Conservation (phyloP, 2,113 vertebrate species). For the Spilogale gracilis region DNA sequence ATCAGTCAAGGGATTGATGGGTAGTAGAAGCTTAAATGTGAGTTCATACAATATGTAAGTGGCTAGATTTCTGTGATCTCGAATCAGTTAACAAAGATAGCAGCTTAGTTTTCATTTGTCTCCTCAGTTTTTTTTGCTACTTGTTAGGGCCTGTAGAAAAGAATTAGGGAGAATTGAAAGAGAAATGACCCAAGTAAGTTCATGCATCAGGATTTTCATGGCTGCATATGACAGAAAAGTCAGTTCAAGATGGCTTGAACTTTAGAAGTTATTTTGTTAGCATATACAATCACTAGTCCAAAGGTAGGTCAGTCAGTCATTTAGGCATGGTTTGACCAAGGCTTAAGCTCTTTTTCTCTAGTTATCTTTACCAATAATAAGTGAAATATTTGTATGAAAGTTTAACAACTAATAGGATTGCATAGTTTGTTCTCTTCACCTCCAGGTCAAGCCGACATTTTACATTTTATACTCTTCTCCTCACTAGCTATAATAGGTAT, state of each 20-base stretch:
- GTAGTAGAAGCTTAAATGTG: neutral
- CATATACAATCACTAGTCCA: neutral
- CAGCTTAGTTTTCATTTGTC: neutral
- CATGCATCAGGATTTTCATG: neutral
- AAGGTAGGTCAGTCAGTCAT: neutral
- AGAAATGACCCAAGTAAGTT: conserved; percentile 10
- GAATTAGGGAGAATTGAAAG: neutral
- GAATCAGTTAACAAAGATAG: conserved; percentile 40
- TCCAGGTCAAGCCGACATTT: neutral
- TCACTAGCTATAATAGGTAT: neutral
- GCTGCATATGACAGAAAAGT: neutral
- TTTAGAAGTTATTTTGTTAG: neutral
- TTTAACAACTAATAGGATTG: neutral
- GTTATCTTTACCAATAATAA: conserved; percentile 11
- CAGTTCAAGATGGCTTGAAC: neutral
- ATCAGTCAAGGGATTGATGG: neutral
- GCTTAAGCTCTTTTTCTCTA: neutral
- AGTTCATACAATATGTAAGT: neutral
- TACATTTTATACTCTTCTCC: neutral
- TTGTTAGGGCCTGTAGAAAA: neutral
- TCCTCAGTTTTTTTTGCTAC: neutral
- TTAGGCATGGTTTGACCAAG: neutral
- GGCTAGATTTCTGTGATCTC: conserved; percentile 21
- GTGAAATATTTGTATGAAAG: conserved; percentile 15
- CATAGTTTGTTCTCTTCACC: neutral